Percentiles rank a stretch among this genome's conserved stretches.
Evolutionary conservation across 2,797 vertebrate species (phyloP).

Genomic region (Falco naumanni): DNA sequence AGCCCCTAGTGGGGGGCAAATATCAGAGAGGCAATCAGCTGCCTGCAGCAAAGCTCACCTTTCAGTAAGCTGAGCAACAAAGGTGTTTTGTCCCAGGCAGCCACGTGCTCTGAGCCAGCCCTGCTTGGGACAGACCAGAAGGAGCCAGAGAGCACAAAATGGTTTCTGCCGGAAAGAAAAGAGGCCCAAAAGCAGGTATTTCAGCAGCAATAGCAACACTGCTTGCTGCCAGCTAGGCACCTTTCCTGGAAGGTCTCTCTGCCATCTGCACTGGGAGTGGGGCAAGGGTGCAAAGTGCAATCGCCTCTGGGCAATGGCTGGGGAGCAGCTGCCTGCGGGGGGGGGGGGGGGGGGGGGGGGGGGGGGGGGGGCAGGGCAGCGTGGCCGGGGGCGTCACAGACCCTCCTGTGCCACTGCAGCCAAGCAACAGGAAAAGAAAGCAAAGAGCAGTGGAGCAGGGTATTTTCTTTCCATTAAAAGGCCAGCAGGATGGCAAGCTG

Average conservation of each 20-base stretch:
- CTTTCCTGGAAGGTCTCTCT: not conserved
- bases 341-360: not conserved
- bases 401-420: not conserved
- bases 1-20: not conserved
- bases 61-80: too few species aligned
- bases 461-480: not conserved
- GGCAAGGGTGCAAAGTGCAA: not conserved
- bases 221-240: not conserved
- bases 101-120: fast-evolving
- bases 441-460: not conserved
- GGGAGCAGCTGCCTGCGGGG: not conserved
- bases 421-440: not conserved
- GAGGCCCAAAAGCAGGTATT: too few species aligned
- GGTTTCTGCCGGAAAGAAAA: not conserved
- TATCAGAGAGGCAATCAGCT: not conserved
- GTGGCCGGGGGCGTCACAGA: not conserved
- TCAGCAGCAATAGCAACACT: not conserved
- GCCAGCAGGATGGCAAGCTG: not conserved
- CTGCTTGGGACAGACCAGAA: not conserved
- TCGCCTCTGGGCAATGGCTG: fast-evolving
- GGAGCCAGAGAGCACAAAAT: not conserved
- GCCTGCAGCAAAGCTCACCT: not conserved
- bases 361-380: not conserved
- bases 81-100: not conserved
- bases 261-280: fast-evolving